Base-by-base conservation (phyloP, 2,113 vertebrate species). In the Siniperca knerii region DNA sequence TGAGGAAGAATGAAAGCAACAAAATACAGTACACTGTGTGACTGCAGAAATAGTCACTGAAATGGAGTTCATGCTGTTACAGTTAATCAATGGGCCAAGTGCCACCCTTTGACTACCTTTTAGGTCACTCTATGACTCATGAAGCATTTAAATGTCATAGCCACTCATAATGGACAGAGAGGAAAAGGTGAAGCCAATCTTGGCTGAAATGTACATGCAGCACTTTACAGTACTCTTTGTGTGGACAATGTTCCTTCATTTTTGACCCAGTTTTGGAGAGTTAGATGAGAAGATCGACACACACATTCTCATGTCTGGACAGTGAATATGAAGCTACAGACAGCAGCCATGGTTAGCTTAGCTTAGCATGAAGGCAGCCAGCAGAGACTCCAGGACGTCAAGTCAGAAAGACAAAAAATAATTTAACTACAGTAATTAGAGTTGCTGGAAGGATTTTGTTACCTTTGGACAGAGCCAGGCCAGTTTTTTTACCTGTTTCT, bases 61-160 rank as follows among this genome's bases (percentile, higher is more conserved):
- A 74, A 46, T 40, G 21, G 48, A 75, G 52, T 48, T 79, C 55
- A 70, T 46, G 70, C 42, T 68, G 77, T 78, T 79, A 44, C 12
- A 42, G 44, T 58, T 69, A 66, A 86, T 81, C 73, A 69, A 68
- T 67, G n/a, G 25, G 50, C n/a, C 0, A 3, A 40, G 0, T n/a
- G 29, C 68, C 66, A 73, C 58, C 70, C 6, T 4, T 0, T 44
- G 81, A 50, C 37, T 12, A 60, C 44, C 73, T 80, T 75, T 86
- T 61, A 66, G 52, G 25, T 37, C 33, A 42, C 23, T 55, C 20
- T 35, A 16, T 69, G 67, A 71, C 46, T 75, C 52, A 58, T 74
- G 71, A 61, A 84, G 52, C 13, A 57, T 83, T 66, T 25, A 57
- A 77, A 73, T 84, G 70, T 71, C 64, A 44, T 35, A 23, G 81